These are phyloP conservation scores for Strigamia crassipes DNA, from an alignment of 2,888 invertebrate species.

Conservation along the genomic window DNA sequence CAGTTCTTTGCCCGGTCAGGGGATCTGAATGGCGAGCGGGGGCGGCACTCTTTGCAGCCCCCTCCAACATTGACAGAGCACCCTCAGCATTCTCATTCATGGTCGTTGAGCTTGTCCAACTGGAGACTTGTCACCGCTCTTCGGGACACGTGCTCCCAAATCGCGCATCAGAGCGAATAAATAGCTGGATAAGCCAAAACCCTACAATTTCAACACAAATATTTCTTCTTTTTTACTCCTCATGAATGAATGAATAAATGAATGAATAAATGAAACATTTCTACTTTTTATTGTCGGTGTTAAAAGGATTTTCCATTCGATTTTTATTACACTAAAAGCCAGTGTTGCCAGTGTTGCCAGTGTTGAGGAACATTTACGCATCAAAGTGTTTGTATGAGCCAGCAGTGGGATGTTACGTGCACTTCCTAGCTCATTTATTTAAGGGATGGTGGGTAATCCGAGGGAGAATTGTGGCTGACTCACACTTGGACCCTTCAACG, in stretches of 20 bases:
- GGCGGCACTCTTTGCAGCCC: constrained; percentile 7
- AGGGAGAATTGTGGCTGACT: constrained; percentile 37
- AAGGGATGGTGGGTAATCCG: constrained; percentile 26
- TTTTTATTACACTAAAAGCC: neutral
- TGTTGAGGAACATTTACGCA: neutral
- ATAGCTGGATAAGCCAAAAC: neutral
- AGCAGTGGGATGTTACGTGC: constrained; percentile 14
- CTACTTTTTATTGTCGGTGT: neutral
- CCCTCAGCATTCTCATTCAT: constrained; percentile 28
- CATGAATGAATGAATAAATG: too few species aligned
- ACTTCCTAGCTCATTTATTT: constrained; percentile 25
- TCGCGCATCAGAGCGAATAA: constrained; percentile 24
- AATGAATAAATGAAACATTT: too few species aligned
- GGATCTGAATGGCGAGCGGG: neutral
- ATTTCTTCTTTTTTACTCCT: too few species aligned
- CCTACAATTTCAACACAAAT: too few species aligned
- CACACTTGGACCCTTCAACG: constrained; percentile 37
- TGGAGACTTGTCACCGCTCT: constrained; percentile 34
- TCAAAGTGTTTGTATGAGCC: constrained; percentile 13
- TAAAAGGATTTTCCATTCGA: neutral
- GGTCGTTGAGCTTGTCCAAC: constrained; percentile 31
- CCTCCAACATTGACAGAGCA: constrained; percentile 29
- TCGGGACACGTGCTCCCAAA: constrained; percentile 25
- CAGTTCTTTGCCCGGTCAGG: neutral
- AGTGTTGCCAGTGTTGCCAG: neutral